Conservation (phyloP, 2,113 vertebrate genomes). For the Dromiciops gliroides region DNA sequence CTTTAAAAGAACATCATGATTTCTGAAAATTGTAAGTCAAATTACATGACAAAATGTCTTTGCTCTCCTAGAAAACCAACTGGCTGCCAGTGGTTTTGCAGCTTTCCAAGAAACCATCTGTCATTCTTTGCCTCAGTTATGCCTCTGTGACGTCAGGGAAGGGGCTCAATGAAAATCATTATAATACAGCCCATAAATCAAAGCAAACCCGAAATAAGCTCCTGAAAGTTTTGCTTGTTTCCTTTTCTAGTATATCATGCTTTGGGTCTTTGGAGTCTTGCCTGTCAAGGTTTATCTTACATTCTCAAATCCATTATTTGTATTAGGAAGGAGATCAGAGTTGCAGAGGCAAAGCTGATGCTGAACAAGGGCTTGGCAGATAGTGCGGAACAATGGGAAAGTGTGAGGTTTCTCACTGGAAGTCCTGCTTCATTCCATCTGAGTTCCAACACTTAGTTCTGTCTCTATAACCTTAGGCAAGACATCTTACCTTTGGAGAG, state of each 20-base stretch:
- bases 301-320: background rate
- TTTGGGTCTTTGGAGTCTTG: background rate
- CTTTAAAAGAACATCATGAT: background rate
- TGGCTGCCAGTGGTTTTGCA: background rate
- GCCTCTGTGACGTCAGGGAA: background rate
- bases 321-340: background rate
- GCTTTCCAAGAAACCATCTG: background rate
- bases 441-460: background rate
- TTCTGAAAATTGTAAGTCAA: background rate
- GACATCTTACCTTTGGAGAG: background rate
- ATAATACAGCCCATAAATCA: background rate
- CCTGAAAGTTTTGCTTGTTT: background rate
- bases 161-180: background rate
- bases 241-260: background rate
- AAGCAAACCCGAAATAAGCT: background rate
- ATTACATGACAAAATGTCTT: background rate
- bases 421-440: background rate
- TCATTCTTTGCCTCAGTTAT: background rate
- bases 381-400: background rate
- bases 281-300: background rate
- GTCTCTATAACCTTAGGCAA: background rate
- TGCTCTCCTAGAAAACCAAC: background rate
- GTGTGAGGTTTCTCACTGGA: too few species aligned
- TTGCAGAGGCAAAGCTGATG: background rate
- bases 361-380: background rate